Evolutionary conservation across 2,888 invertebrate genomes (phyloP), one percentile per base, ranked within the genome.

Genomic region (Ectropis crepuscularia): DNA sequence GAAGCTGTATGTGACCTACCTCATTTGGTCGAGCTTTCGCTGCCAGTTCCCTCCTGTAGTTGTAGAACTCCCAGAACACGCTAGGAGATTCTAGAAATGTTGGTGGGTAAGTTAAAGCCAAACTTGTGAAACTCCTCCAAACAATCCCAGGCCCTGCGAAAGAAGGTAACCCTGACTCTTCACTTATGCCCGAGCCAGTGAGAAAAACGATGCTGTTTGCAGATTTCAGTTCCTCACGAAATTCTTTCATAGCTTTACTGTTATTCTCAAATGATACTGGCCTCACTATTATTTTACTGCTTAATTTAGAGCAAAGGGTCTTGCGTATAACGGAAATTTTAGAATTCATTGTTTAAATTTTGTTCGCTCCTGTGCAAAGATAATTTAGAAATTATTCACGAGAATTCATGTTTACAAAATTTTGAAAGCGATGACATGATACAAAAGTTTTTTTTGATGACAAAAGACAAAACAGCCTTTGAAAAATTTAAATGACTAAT

Each of bases 61-160:
- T 96, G 81, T 97, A 97, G 87, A 97, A 97, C 83, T 97, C 96
- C 97, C 97, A 97, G 16, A 97, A 96, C 45, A 96, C 86, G 5
- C 95, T 94, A 0, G 96, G 96, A 79, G 95, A 94, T 5, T 88
- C 83, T 36, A 79, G 78, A 79, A 97, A 97, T 4, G 96, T 96
- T 74, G 92, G 87, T 16, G 95, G 95, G 36, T 95, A 95, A 0
- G 95, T 95, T 53, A 95, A 82, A 73, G 88, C 86, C 65, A 94
- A 92, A 0, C 46, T 37, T 2, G 55, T 39, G 7, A 47, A 55
- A n/a, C 38, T 55, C 28, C 55, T 55, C 55, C 55, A 97, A 64
- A 94, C 94, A 0, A 96, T 96, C 4, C 96, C 96, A 12, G 95
- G 92, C 8, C 97, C 97, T 49, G 97, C 89, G 86, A 97, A 97